These are phyloP conservation scores for Solea senegalensis DNA, from an alignment of 2,113 vertebrate species.

Conservation along the genomic window DNA sequence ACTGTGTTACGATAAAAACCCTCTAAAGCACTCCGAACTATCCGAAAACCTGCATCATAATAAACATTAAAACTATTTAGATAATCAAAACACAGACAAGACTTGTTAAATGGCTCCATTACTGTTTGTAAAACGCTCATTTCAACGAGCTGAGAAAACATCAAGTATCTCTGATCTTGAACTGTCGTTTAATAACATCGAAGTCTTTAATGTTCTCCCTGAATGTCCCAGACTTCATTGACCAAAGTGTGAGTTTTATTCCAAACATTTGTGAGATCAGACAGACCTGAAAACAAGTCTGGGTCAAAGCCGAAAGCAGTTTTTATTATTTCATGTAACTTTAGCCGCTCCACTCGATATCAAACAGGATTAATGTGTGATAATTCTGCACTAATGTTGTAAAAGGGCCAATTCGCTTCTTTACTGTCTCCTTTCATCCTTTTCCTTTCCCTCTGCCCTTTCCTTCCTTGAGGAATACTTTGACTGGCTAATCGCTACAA, in stretches of 20 bases:
- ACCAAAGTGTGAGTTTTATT: background rate
- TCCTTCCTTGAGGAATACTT: background rate
- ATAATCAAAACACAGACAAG: background rate
- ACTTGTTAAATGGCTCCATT: background rate
- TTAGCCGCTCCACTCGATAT: conserved; percentile 26
- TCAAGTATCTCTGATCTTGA: background rate
- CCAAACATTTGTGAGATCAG: background rate
- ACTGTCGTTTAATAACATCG: background rate
- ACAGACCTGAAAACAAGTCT: background rate
- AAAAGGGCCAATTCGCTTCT: conserved; percentile 10
- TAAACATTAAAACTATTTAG: background rate
- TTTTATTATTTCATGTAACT: background rate
- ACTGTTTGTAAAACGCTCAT: background rate
- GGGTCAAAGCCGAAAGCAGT: background rate
- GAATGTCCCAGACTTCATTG: background rate
- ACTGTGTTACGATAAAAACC: background rate
- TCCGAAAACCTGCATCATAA: background rate
- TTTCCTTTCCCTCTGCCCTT: background rate
- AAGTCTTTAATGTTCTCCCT: background rate
- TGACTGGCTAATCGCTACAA: conserved; percentile 14
- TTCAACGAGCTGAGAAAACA: background rate
- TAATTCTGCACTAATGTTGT: conserved; percentile 19
- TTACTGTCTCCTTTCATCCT: background rate
- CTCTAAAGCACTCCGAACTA: background rate
- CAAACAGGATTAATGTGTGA: conserved; percentile 37